Conservation (phyloP, 2,113 vertebrate species). For the Pteronura brasiliensis region DNA sequence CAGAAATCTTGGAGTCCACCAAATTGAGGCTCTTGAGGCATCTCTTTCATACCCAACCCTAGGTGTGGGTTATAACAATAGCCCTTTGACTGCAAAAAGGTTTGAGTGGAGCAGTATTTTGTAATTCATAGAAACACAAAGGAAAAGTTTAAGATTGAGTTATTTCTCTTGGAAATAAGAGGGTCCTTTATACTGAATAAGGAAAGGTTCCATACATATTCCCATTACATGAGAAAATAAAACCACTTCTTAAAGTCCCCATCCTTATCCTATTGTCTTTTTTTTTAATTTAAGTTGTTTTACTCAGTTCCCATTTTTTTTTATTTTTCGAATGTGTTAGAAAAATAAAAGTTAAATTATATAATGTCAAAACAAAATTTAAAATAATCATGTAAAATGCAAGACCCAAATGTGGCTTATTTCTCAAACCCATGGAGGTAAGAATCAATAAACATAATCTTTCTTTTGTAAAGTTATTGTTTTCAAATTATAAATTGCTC, state of each 20-base stretch:
- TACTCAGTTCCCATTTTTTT: conserved; percentile 9
- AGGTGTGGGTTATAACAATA: neutral
- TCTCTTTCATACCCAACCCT: neutral
- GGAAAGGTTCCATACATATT: neutral
- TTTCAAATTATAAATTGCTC: neutral
- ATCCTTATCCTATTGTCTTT: neutral
- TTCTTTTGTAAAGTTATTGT: neutral
- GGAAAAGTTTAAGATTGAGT: neutral
- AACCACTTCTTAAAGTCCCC: neutral
- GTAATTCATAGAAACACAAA: neutral
- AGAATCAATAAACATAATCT: neutral
- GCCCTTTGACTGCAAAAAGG: neutral
- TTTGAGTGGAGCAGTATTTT: neutral
- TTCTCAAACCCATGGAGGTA: neutral
- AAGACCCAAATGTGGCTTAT: neutral
- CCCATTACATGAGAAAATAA: neutral
- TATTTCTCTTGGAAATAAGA: neutral
- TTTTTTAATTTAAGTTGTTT: neutral
- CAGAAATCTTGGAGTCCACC: neutral
- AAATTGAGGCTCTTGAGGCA: neutral
- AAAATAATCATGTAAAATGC: neutral
- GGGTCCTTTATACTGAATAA: neutral
- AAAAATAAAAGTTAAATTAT: neutral
- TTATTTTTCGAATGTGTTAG: neutral
- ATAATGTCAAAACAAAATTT: neutral